A percentile compares a stretch with the other conserved stretches of the same genome.
These are phyloP conservation scores for Rhynchophorus ferrugineus DNA, from an alignment of 1,140 invertebrate species.

Conservation along the genomic window DNA sequence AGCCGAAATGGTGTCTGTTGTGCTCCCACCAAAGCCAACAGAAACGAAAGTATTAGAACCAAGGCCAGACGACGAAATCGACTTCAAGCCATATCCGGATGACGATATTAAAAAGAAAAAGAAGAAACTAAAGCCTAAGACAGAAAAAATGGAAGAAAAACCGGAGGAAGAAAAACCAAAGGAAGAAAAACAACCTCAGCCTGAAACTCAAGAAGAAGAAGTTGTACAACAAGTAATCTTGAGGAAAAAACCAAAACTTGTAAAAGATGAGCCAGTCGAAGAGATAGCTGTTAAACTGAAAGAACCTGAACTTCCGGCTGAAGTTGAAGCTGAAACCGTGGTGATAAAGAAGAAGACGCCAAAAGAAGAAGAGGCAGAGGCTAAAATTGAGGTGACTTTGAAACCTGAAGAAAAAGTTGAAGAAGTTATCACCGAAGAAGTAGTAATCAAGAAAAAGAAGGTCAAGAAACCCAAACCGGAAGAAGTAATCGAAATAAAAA, in stretches of 20 bases:
- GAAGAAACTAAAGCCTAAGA: constrained; percentile 27
- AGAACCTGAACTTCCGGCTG: constrained; percentile 25
- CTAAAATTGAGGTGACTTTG: constrained; percentile 7
- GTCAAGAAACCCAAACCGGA: constrained; percentile 21
- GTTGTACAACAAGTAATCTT: constrained; percentile 25
- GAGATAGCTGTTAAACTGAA: constrained; percentile 16
- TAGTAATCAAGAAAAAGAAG: constrained; percentile 21
- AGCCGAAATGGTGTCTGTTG: constrained; percentile 21
- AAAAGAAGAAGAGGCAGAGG: constrained; percentile 9
- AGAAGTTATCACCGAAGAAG: constrained; percentile 35
- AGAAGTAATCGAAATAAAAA: constrained; percentile 23
- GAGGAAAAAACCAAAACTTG: constrained; percentile 29
- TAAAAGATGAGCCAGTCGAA: constrained; percentile 15
- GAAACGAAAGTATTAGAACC: constrained; percentile 20
- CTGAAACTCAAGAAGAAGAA: constrained; percentile 20
- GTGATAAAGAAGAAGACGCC: constrained; percentile 9
- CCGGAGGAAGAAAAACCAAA: constrained; percentile 22
- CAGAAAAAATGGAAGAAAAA: constrained; percentile 27
- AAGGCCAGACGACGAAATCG: constrained; percentile 28
- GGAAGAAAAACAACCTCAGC: constrained; percentile 29
- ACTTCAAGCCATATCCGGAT: constrained; percentile 12
- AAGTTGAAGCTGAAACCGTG: constrained; percentile 23
- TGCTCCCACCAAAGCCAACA: constrained; percentile 19
- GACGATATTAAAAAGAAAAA: constrained; percentile 26
- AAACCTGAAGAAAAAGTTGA: constrained; percentile 29